Percentiles rank a stretch among this genome's conserved stretches.
Conservation (phyloP, 2,888 invertebrate genomes). For the Eretmocerus hayati region DNA sequence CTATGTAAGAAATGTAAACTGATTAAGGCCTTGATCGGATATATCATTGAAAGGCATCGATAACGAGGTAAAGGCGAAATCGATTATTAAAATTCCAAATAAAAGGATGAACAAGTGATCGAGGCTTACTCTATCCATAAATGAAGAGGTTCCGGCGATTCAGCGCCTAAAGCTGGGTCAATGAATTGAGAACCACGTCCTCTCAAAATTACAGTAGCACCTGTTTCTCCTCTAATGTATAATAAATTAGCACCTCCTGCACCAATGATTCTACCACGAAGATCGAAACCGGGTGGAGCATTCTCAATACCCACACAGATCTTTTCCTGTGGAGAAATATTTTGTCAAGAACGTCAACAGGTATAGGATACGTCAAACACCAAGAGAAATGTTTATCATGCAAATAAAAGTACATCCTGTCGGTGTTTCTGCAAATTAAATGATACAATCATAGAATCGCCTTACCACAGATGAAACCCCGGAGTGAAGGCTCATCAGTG, state of each 20-base stretch:
- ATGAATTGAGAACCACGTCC: slow-evolving; percentile 60
- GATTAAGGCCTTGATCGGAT: too few relatives aligned
- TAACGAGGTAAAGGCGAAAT: too few relatives aligned
- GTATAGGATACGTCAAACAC: slow-evolving; percentile 1
- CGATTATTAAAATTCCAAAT: too few relatives aligned
- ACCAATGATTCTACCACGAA: slow-evolving; percentile 68
- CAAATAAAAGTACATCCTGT: neutral
- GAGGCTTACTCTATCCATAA: slow-evolving; percentile 62
- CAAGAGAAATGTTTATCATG: slow-evolving; percentile 8
- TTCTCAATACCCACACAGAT: slow-evolving; percentile 71
- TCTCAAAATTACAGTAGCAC: slow-evolving; percentile 66
- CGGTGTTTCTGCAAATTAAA: neutral
- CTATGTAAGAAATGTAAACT: slow-evolving; percentile 41
- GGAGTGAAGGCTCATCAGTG: slow-evolving; percentile 48
- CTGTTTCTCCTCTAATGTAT: slow-evolving; percentile 72
- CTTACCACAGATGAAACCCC: slow-evolving; percentile 39
- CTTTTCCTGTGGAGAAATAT: slow-evolving; percentile 56
- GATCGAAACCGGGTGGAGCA: slow-evolving; percentile 68
- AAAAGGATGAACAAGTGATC: too few relatives aligned
- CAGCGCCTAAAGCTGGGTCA: slow-evolving; percentile 53
- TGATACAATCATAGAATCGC: slow-evolving; percentile 14
- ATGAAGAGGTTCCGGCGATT: slow-evolving; percentile 67
- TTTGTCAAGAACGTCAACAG: slow-evolving; percentile 3
- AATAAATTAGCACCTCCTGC: slow-evolving; percentile 65
- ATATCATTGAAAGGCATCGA: too few relatives aligned